Conservation (phyloP, 92 coral and sea anemone species). For the Muricea muricata region DNA sequence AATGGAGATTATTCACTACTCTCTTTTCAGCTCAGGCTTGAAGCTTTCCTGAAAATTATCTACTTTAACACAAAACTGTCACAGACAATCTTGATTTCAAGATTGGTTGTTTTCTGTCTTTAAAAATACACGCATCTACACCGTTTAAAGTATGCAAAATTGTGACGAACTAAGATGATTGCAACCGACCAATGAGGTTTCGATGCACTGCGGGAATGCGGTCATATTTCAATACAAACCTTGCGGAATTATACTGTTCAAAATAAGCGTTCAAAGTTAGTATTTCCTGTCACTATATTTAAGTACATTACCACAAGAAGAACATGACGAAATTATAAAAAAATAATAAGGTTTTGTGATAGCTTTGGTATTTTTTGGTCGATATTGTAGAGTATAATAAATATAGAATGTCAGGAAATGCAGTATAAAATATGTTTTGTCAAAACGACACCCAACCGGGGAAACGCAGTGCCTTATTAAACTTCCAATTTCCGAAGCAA, state of each 20-base stretch:
- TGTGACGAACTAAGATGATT: background rate
- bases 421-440: background rate
- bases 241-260: background rate
- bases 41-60: background rate
- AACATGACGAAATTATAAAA: no score
- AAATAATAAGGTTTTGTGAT: background rate
- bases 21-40: background rate
- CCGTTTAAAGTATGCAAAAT: background rate
- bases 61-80: background rate
- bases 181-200: background rate
- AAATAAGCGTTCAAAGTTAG: background rate
- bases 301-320: no score
- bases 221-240: background rate
- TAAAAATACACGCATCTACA: background rate
- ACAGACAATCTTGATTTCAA: background rate
- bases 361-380: background rate
- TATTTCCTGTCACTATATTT: background rate
- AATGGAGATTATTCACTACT: background rate
- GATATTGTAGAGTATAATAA: background rate
- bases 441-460: background rate
- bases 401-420: background rate
- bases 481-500: background rate
- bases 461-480: background rate
- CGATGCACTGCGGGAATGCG: constrained; percentile 5
- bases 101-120: background rate